Base-by-base conservation (phyloP, 2,888 invertebrate genomes). In the Octonoba sinensis region DNA sequence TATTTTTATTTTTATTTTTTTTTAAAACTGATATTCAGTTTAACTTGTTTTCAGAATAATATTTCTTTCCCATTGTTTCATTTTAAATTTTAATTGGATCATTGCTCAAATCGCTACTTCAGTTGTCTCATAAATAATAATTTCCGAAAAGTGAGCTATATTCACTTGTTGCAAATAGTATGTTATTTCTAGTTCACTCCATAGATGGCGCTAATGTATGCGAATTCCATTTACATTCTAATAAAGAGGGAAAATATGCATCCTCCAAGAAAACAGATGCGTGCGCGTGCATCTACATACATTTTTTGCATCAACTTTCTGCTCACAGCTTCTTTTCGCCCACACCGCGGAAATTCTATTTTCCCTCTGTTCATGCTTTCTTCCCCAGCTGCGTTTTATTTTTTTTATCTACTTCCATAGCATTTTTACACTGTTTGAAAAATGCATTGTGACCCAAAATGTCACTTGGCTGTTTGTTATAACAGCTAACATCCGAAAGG, bases 391-490 rank as follows among this genome's bases (percentile, higher is more conserved):
- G 65, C 47, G 67, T 67, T 62, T 44, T 64, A 16, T 44, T 49
- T 46, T 22, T 65, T 72, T 71, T 60, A 56, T 70, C 59, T 70
- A 24, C 24, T 70, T 59, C 36, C 36, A 36, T 59, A 46, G 22
- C 59, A 36, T 18, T 57, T 22, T 57, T 46, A 59, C 47, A 36
- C 20, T 47, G 62, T 73, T 79, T 79, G 79, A 79, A 67, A 79
- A 79, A 79, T 79, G 73, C 20, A 64, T 79, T 69, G 67, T 69
- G 62, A 73, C 72, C 67, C 51, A 46, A 69, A 67, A 67, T 79
- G 79, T 79, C 73, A 79, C 67, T 56, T 62, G 62, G 73, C 49
- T 73, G 69, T 79, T 79, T 79, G 73, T 73, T 79, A 79, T 69
- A 73, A 57, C 66, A 67, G 62, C 18, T 60, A 54, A 60, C 47